Percentiles rank a stretch among this genome's conserved stretches.
Conservation (phyloP, 2,888 invertebrate species). For the Temnothorax ravouxi region DNA sequence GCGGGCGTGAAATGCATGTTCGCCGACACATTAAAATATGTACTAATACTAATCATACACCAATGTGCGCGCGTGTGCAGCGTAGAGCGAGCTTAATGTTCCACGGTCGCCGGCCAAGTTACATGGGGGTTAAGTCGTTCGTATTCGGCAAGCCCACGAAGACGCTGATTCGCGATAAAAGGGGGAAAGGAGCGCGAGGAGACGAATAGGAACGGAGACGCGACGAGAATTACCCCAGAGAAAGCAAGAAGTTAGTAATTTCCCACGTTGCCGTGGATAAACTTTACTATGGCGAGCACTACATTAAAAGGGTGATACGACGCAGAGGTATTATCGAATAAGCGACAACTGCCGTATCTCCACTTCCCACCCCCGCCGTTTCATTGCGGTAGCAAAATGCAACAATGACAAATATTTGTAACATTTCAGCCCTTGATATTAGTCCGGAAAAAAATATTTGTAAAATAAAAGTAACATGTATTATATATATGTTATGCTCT, state of each 20-base stretch:
- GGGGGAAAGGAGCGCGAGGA: slow-evolving; percentile 13
- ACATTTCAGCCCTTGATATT: not conserved
- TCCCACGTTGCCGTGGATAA: slow-evolving; percentile 62
- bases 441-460: not conserved
- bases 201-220: slow-evolving; percentile 16
- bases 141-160: slow-evolving; percentile 67
- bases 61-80: not conserved
- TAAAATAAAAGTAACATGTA: not conserved
- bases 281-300: slow-evolving; percentile 31
- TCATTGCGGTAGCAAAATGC: not conserved
- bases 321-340: slow-evolving; percentile 34
- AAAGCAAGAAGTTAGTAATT: slow-evolving; percentile 72
- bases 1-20: slow-evolving; percentile 51
- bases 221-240: slow-evolving; percentile 65
- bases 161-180: slow-evolving; percentile 50
- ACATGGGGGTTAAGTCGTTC: slow-evolving; percentile 70
- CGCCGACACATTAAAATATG: slow-evolving; percentile 38
- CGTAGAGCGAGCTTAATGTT: slow-evolving; percentile 63
- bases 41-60: slow-evolving; percentile 67
- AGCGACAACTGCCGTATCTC: slow-evolving; percentile 5
- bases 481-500: not conserved
- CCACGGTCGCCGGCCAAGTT: slow-evolving; percentile 68
- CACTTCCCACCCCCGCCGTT: not conserved
- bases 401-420: not conserved
- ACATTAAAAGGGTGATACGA: slow-evolving; percentile 45